Conservation (phyloP, 2,113 vertebrate genomes). For the Gobio gobio region DNA sequence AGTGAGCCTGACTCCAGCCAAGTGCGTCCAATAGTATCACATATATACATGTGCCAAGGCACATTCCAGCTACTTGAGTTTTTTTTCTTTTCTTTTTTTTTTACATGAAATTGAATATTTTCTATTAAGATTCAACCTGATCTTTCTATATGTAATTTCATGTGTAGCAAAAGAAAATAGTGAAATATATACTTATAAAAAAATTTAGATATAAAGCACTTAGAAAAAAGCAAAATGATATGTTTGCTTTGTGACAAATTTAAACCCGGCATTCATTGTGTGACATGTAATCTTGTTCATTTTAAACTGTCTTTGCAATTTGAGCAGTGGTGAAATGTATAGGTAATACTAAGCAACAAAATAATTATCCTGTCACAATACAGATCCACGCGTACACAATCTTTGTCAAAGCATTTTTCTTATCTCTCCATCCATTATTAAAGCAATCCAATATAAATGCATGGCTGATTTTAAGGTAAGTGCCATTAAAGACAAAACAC, state of each 20-base stretch:
- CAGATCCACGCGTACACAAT: not conserved
- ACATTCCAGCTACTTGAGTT: slow-evolving; percentile 12
- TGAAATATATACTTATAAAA: not conserved
- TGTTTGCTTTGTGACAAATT: not conserved
- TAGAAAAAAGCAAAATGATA: not conserved
- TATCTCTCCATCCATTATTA: slow-evolving; percentile 23
- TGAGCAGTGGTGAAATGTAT: not conserved
- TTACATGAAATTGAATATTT: not conserved
- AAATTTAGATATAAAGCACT: not conserved
- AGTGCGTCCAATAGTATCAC: not conserved
- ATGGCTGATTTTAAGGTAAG: slow-evolving; percentile 17
- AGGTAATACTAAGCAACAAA: not conserved
- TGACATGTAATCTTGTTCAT: slow-evolving; percentile 10
- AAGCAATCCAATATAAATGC: not conserved
- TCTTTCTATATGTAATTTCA: not conserved
- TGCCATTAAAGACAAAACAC: slow-evolving; percentile 63
- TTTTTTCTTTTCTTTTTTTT: not conserved
- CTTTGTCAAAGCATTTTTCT: slow-evolving; percentile 21
- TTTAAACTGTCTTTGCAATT: not conserved
- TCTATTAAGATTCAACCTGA: not conserved
- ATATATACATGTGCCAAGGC: not conserved
- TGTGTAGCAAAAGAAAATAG: not conserved
- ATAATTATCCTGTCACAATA: slow-evolving; percentile 37
- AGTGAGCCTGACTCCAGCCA: not conserved
- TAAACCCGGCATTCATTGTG: not conserved